Base-by-base conservation (phyloP, 2,797 vertebrate genomes). In the Tragopan temminckii region DNA sequence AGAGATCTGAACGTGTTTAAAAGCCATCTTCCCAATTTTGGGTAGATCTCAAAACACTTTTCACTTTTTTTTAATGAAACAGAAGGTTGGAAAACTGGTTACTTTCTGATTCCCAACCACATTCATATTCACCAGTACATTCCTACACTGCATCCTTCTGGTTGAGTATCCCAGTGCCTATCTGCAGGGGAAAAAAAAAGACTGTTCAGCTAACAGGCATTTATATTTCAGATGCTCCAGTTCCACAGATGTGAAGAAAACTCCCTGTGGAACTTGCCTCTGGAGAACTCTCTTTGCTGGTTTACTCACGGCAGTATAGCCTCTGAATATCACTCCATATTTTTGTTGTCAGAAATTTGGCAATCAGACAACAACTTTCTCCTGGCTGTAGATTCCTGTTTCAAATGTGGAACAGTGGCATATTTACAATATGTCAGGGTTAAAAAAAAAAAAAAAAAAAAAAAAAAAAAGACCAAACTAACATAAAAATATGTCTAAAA, bases 171-270 rank as follows among this genome's bases (percentile, higher is more conserved):
- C 64, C 0, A 0, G 42, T 69, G 69, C 53, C 71, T 58, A 36
- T 81, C 48, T 59, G 70, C 48, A 74, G 42, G 33, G 38, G 14
- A 64, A 46, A 77, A 76, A 63, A 74, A 58, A 40, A 82, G 63
- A n/a, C 57, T 82, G n/a, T 82, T 48, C 21, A n/a, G 24, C 70
- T 48, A 71, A 66, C 70, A 89, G 61, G 80, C 83, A 61, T 46
- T 90, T 72, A 29, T 7, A 46, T 53, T 88, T 91, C 86, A 90
- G 86, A 93, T 77, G 70, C 74, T 76, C 55, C 71, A 82, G 61
- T 21, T 85, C 59, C 93, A 93, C 88, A 89, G 83, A 89, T 92
- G 93, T 90, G 91, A 95, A 72, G 84, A 87, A 83, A 95, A 76
- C 62, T 92, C 81, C 78, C 87, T 0, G 2, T n/a, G 53, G 92